Evolutionary conservation across 2,113 vertebrate genomes (phyloP).

Genomic region (Pagrus major): DNA sequence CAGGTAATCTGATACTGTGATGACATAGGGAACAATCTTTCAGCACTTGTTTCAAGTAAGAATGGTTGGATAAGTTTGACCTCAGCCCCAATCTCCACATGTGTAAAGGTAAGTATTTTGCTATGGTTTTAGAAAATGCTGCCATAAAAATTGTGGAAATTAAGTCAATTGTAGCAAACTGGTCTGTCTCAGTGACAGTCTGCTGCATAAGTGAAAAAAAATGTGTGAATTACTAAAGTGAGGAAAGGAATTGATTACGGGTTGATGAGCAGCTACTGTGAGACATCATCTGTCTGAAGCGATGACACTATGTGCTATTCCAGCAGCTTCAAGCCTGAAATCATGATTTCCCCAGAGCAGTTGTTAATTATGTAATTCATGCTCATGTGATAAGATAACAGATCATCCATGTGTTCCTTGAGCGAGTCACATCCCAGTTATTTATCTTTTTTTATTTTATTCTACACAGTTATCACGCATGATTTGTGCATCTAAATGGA

Average conservation of each 20-base stretch:
- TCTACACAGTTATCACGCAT: neutral
- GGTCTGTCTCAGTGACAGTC: neutral
- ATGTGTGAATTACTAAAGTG: neutral
- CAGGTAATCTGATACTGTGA: neutral
- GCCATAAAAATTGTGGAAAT: slow-evolving; percentile 6
- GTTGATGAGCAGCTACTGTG: slow-evolving; percentile 58
- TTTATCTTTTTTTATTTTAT: slow-evolving; percentile 24
- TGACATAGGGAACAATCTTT: neutral
- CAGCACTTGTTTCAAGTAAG: neutral
- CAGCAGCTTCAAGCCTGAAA: slow-evolving; percentile 59
- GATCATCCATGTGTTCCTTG: slow-evolving; percentile 53
- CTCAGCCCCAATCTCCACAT: neutral
- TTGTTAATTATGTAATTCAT: slow-evolving; percentile 73
- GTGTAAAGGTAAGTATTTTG: neutral
- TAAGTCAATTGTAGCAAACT: neutral
- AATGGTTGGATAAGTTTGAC: neutral
- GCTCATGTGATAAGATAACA: slow-evolving; percentile 55
- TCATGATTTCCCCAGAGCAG: slow-evolving; percentile 78
- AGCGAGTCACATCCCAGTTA: slow-evolving; percentile 40
- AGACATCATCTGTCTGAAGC: slow-evolving; percentile 60
- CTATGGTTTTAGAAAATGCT: neutral
- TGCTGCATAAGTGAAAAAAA: slow-evolving; percentile 4
- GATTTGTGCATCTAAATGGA: neutral
- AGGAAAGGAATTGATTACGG: slow-evolving; percentile 41
- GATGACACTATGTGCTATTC: slow-evolving; percentile 7